Base-by-base conservation (phyloP, 2,888 invertebrate species). In the Polia nebulosa region DNA sequence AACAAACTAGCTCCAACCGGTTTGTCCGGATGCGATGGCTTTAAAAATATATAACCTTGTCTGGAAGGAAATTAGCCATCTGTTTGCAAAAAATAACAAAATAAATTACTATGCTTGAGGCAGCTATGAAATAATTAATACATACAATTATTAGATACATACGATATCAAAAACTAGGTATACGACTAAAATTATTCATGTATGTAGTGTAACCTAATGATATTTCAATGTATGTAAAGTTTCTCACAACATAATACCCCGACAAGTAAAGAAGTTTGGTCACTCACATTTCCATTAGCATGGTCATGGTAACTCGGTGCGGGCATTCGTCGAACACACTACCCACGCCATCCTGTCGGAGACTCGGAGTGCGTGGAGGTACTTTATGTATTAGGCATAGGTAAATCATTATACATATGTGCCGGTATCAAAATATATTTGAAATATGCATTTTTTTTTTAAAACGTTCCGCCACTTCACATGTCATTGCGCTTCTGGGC, bases 281-380 rank as follows among this genome's bases (percentile, higher is more conserved):
- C 59, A 65, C 62, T 76, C 72, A 75, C 65, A 72, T 61, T 63
- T 69, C 67, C 58, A 80, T 82, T 80, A 73, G 70, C 61, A 64
- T 65, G 53, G 58, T 17, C 62, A 77, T 80, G 69, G 58, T 73
- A 75, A 72, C 25, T 61, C 57, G 53, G 51, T 58, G 62, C 52
- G 44, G 41, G 56, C 32, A 45, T 72, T 69, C 81, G 56, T 52
- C 58, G 72, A 72, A 64, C 67, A 63, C 36, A 34, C 69, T 49
- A 60, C 82, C 82, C 80, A 83, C 83, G 75, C 65, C 77, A 78
- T 83, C 81, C 83, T 79, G 83, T 65, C 45, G 39, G 34, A 36
- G 15, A 76, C 81, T 65, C 45, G 39, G 34, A 36, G 15, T 56
- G 47, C 44, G 36, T 69, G 64, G 67, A 34, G 56, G 47, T 62